Evolutionary conservation across 2,888 invertebrate species (phyloP).

Genomic region (Sisyra nigra): DNA sequence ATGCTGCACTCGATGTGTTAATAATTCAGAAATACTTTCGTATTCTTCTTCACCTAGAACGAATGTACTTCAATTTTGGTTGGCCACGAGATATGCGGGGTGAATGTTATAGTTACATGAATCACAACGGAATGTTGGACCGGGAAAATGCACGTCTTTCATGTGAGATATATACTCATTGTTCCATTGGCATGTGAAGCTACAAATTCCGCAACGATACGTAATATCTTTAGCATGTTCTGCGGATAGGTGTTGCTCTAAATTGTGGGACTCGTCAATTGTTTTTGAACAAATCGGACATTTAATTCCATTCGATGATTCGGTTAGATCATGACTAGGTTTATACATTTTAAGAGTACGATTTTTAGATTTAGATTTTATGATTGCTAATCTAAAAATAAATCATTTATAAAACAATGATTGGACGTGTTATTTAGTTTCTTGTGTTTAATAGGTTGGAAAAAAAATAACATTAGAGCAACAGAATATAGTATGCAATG

Average conservation of each 20-base stretch:
- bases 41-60: conserved; percentile 18
- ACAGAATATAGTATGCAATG: no score
- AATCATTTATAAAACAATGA: not conserved
- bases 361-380: conserved; percentile 3
- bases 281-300: conserved; percentile 36
- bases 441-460: no score
- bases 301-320: conserved; percentile 19
- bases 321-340: not conserved
- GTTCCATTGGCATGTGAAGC: conserved; percentile 44
- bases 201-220: conserved; percentile 42
- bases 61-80: not conserved
- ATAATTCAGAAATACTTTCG: conserved; percentile 34
- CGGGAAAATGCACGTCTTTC: conserved; percentile 34
- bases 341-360: not conserved
- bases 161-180: conserved; percentile 42
- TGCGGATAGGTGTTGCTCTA: conserved; percentile 36
- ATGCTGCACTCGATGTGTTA: conserved; percentile 42
- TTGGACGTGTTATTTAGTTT: no score
- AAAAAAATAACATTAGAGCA: no score
- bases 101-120: conserved; percentile 27
- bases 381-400: conserved; percentile 5
- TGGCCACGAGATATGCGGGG: conserved; percentile 10
- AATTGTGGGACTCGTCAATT: conserved; percentile 30
- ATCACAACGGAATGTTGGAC: conserved; percentile 48
- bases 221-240: conserved; percentile 39